Evolutionary conservation across 2,797 vertebrate genomes (phyloP).

Genomic region (Poeciliopsis gracilis): DNA sequence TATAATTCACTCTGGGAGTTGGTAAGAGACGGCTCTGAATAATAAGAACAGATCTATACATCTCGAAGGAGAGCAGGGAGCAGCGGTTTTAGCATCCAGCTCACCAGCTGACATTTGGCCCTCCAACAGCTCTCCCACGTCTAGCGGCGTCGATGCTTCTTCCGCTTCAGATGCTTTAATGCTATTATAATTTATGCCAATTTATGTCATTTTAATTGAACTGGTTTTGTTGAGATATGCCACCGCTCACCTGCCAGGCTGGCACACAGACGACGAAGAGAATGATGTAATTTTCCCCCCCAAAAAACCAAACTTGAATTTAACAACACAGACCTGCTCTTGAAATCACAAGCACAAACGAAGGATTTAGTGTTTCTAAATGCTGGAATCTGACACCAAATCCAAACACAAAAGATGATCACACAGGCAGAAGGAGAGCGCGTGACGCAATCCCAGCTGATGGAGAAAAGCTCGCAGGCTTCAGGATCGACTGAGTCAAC

Average conservation of each 20-base stretch:
- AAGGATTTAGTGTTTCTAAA: background rate
- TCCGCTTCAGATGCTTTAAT: background rate
- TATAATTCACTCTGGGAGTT: conserved; percentile 65
- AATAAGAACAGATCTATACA: conserved; percentile 67
- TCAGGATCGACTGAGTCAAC: conserved; percentile 58
- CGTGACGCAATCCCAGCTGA: conserved; percentile 17
- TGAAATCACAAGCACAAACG: background rate
- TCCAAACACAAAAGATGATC: conserved; percentile 6
- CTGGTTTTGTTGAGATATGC: background rate
- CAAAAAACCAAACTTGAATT: background rate
- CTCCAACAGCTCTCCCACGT: conserved; percentile 2
- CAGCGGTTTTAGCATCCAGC: conserved; percentile 44
- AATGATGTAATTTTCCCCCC: background rate
- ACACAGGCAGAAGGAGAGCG: background rate
- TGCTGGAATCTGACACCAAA: background rate
- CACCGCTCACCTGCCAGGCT: conserved; percentile 2
- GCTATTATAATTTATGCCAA: background rate
- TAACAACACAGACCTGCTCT: background rate
- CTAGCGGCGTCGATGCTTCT: background rate
- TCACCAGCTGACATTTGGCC: conserved; percentile 37
- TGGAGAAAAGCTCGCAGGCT: conserved; percentile 29
- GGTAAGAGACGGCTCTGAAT: conserved; percentile 64
- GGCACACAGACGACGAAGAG: background rate
- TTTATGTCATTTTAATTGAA: background rate
- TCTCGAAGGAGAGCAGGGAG: conserved; percentile 49